Evolutionary conservation across 2,888 invertebrate genomes (phyloP).

Genomic region (Lordiphosa fenestrarum): DNA sequence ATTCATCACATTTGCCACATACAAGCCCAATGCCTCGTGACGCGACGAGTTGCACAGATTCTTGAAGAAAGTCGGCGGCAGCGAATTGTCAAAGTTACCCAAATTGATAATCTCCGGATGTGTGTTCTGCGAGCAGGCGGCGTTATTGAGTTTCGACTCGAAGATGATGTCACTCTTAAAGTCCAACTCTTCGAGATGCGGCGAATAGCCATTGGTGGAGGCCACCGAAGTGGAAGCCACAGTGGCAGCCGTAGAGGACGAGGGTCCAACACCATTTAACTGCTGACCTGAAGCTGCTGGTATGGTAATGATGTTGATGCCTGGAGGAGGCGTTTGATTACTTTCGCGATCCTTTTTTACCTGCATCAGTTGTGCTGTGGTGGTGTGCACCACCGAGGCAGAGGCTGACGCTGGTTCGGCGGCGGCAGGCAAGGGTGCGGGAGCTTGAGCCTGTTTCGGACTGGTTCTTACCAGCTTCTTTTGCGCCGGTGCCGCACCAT

Average conservation of each 20-base stretch:
- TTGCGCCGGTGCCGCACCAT: constrained; percentile 17
- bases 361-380: constrained; percentile 61
- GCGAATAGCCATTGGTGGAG: constrained; percentile 76
- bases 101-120: constrained; percentile 72
- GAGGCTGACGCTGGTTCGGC: constrained; percentile 32
- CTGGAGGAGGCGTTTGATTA: constrained; percentile 56
- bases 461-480: constrained; percentile 40
- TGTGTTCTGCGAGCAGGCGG: constrained; percentile 22
- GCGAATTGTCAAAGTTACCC: constrained; percentile 77
- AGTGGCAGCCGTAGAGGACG: constrained; percentile 68
- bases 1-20: constrained; percentile 79
- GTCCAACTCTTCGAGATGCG: constrained; percentile 76
- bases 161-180: constrained; percentile 78
- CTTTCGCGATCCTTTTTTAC: constrained; percentile 72
- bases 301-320: constrained; percentile 77
- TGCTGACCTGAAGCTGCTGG: constrained; percentile 62
- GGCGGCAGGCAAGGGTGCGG: background rate
- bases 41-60: constrained; percentile 78
- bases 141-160: constrained; percentile 53
- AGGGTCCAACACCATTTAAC: constrained; percentile 45
- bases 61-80: constrained; percentile 79
- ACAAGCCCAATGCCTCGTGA: constrained; percentile 78
- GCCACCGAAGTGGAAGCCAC: constrained; percentile 68
- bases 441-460: constrained; percentile 32
- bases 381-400: constrained; percentile 53